These are phyloP conservation scores for Clarias magur DNA, from an alignment of 2,113 vertebrate genomes.

Conservation along the genomic window DNA sequence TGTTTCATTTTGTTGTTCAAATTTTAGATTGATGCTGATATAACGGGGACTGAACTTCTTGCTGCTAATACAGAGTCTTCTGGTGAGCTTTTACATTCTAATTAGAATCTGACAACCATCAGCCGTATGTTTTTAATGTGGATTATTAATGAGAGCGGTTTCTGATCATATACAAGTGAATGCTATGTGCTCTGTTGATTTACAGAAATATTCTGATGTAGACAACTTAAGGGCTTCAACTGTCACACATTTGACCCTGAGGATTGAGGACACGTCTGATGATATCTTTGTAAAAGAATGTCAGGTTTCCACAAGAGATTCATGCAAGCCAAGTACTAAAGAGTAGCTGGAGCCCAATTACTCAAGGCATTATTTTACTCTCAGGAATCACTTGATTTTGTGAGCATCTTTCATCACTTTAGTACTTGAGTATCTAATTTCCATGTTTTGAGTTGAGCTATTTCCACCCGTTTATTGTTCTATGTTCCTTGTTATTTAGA, in stretches of 20 bases:
- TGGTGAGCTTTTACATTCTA: constrained; percentile 50
- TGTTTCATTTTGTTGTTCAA: not conserved
- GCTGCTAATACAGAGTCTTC: constrained; percentile 22
- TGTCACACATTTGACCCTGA: constrained; percentile 58
- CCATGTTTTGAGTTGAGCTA: not conserved
- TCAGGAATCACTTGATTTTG: not conserved
- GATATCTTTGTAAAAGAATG: constrained; percentile 50
- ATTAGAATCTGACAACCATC: not conserved
- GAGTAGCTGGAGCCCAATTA: constrained; percentile 1
- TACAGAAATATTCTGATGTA: not conserved
- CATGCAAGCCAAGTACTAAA: not conserved
- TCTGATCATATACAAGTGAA: not conserved
- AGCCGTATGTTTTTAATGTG: not conserved
- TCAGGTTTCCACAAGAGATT: not conserved
- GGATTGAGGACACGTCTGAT: constrained; percentile 38
- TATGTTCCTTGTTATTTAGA: not conserved
- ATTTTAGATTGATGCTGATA: constrained; percentile 31
- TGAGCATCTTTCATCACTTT: not conserved
- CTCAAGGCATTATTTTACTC: not conserved
- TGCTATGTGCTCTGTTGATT: constrained; percentile 11
- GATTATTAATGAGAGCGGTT: not conserved
- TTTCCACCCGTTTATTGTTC: not conserved
- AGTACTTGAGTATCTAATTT: not conserved
- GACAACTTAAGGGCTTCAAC: constrained; percentile 47
- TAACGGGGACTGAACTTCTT: not conserved